Conservation (phyloP, 2,888 invertebrate genomes). For the Octonoba sinensis region DNA sequence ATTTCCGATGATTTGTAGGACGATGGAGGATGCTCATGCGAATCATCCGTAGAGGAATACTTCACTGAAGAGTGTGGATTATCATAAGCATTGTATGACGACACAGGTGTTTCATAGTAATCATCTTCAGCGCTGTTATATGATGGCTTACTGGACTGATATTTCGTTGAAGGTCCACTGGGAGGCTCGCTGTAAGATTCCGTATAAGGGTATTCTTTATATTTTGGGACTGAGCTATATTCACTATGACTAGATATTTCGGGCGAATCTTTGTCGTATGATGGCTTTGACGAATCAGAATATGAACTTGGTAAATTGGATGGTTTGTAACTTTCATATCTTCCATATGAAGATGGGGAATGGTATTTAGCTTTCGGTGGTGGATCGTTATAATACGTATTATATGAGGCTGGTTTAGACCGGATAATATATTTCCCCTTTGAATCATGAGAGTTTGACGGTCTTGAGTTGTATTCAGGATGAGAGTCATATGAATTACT, state of each 20-base stretch:
- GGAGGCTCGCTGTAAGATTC: neutral
- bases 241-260: neutral
- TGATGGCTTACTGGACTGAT: neutral
- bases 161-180: neutral
- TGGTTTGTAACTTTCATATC: neutral
- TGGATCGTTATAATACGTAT: conserved; percentile 1
- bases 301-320: neutral
- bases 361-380: neutral
- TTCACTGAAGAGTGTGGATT: neutral
- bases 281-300: neutral
- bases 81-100: neutral
- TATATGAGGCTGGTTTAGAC: conserved; percentile 6
- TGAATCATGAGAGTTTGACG: neutral
- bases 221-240: neutral
- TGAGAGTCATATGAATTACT: neutral
- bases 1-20: too few species aligned
- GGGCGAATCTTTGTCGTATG: neutral
- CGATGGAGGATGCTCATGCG: neutral
- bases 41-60: neutral
- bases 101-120: conserved; percentile 4
- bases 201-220: neutral
- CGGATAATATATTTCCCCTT: neutral
- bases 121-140: neutral
- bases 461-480: neutral
- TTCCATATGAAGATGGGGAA: conserved; percentile 2